Percentiles rank a stretch among this genome's conserved stretches.
phyloP scores from a whole-genome alignment of 2,113 vertebrate genomes.

The Pandion haliaetus region DNA sequence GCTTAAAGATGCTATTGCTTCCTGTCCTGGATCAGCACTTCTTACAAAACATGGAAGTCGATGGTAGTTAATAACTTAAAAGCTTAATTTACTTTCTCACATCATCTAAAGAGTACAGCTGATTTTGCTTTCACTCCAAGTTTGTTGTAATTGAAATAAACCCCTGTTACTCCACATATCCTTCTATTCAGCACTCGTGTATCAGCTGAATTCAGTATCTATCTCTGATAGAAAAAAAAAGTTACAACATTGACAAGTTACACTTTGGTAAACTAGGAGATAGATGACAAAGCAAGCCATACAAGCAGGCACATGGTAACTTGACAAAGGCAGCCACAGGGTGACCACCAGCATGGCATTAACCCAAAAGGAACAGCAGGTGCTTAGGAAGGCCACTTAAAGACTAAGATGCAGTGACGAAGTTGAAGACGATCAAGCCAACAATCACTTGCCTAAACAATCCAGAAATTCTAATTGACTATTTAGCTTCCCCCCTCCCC shows the following conservation, averaged over 20 bases:
- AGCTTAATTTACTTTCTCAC: not conserved
- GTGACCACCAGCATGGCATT: rapidly evolving
- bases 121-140: not conserved
- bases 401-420: not conserved
- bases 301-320: rapidly evolving
- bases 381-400: not conserved
- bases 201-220: not conserved
- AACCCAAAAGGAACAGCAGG: not conserved
- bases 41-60: not conserved
- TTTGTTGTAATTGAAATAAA: not conserved
- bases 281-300: not conserved
- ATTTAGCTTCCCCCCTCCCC: not conserved
- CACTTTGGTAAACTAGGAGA: not conserved
- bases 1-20: not conserved
- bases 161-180: not conserved
- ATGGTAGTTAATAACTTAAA: not conserved
- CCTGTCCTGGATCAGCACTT: not conserved
- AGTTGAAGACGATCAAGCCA: not conserved
- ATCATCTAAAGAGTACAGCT: not conserved
- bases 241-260: not conserved
- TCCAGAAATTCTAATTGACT: not conserved
- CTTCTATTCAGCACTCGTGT: not conserved
- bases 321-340: not conserved
- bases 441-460: not conserved
- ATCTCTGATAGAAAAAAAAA: not conserved